Evolutionary conservation across 2,888 invertebrate genomes (phyloP), one percentile per base, ranked within the genome.

Genomic region (Achlya flavicornis): DNA sequence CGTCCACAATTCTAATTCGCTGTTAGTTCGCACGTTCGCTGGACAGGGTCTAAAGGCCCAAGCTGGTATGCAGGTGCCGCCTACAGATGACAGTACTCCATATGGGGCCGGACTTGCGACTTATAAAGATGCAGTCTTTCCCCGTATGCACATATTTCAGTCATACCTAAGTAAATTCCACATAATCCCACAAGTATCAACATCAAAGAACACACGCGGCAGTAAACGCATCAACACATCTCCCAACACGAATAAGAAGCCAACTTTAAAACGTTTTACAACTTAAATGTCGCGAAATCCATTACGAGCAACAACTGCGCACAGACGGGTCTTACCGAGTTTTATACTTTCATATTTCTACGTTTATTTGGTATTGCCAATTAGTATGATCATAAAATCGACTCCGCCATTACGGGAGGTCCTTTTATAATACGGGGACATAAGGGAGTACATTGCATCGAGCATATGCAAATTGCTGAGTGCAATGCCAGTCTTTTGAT

Each of bases 351-450:
- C 80, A 83, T 86, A 85, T 84, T 84, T 85, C 79, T 79, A 83
- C 80, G 82, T 89, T 89, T 86, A 90, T 89, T 88, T 83, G 82
- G 85, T 83, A 86, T 85, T 84, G 83, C 89, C 90, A 90, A 90
- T 91, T 90, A 91, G 90, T 83, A 72, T 80, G 79, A 81, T 81
- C 88, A 84, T 91, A 90, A 91, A 89, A 83, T 77, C 76, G 74
- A 71, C 70, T 67, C 66, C 65, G 74, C 78, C 80, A 82, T 88
- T 87, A 89, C 83, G 83, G 89, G 89, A 84, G 88, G 87, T 88
- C 87, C 72, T 68, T 78, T 78, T 78, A 75, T 76, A 72, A 67
- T 43, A 48, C 61, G 71, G 19, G 46, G 66, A 77, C 72, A 78
- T 59, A 83, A 75, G 74, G 73, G 63, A 38, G 57, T 32, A 59